Evolutionary conservation across 2,797 vertebrate genomes (phyloP), one percentile per base, ranked within the genome.

Genomic region (Merluccius polli): DNA sequence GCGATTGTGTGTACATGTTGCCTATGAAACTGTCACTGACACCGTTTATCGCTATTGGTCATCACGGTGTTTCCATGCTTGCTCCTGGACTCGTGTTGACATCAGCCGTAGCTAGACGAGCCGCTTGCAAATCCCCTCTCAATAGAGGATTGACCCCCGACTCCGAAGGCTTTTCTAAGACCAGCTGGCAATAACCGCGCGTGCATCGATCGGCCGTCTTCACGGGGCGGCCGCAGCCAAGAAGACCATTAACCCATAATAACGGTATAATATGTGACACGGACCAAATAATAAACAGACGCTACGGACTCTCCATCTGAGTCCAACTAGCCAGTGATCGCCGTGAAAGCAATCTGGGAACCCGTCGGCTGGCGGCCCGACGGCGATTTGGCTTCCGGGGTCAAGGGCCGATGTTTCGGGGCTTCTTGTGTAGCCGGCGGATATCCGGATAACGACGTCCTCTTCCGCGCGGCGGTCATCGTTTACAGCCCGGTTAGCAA

Each of bases 121-220:
- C 76, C 9, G 48, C 81, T 79, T 79, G 65, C 78, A 76, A 73
- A 77, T 75, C 74, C 76, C 76, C 69, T 74, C 75, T 59, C 70
- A 70, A 29, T 29, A 29, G 36, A 75, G 74, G 70, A 83, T 70
- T 31, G 52, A 36, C 7, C 35, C 27, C 2, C 33, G 67, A 65
- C 31, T 33, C 35, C 16, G 32, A 59, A 15, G 13, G 32, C 16
- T 59, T 36, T 63, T 69, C 9, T 29, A 69, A 32, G 13, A 35
- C n/a, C 41, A 32, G 18, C 12, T 32, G 77, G 74, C 73, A 75
- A 72, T 44, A 80, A 67, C 33, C 7, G 68, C 73, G 70, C n/a
- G 18, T 29, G 31, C 63, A n/a, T 44, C 72, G 32, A 65, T 27
- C 59, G 3, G 59, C 13, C 59, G 21, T 59, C 52, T n/a, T 59